Conservation (phyloP, 2,113 vertebrate species). For the Triplophysa rosa region DNA sequence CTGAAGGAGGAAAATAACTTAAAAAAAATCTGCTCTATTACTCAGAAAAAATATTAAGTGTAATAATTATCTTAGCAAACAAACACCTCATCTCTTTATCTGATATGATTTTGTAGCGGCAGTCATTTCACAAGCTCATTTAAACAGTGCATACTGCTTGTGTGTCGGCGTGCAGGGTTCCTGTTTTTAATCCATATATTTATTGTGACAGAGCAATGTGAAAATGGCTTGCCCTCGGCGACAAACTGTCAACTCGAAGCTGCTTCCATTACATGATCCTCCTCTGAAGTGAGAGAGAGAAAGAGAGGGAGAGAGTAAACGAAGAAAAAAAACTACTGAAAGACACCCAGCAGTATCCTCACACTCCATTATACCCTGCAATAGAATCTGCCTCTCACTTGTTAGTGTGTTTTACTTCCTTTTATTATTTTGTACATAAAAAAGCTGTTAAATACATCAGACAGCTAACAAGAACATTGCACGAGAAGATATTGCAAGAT, state of each 20-base stretch:
- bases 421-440: conserved; percentile 14
- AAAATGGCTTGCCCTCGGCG: conserved; percentile 48
- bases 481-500: not conserved
- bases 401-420: conserved; percentile 20
- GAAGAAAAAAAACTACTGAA: conserved; percentile 23
- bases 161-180: conserved; percentile 20
- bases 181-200: conserved; percentile 52
- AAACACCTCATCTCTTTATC: conserved; percentile 37
- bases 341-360: conserved; percentile 26
- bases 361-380: conserved; percentile 20
- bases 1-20: conserved; percentile 1
- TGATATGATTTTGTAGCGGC: conserved; percentile 14
- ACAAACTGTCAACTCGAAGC: conserved; percentile 55
- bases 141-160: conserved; percentile 25
- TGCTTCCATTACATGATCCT: conserved; percentile 55
- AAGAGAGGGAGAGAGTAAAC: conserved; percentile 8
- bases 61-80: conserved; percentile 14
- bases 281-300: conserved; percentile 45
- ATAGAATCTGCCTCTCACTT: conserved; percentile 21
- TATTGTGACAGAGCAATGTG: conserved; percentile 56
- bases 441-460: conserved; percentile 23
- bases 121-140: conserved; percentile 44
- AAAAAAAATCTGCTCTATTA: no score
- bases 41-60: not conserved
- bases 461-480: conserved; percentile 47